Evolutionary conservation across 2,113 vertebrate species (phyloP), one percentile per base, ranked within the genome.

Genomic region (Corvus cornix): DNA sequence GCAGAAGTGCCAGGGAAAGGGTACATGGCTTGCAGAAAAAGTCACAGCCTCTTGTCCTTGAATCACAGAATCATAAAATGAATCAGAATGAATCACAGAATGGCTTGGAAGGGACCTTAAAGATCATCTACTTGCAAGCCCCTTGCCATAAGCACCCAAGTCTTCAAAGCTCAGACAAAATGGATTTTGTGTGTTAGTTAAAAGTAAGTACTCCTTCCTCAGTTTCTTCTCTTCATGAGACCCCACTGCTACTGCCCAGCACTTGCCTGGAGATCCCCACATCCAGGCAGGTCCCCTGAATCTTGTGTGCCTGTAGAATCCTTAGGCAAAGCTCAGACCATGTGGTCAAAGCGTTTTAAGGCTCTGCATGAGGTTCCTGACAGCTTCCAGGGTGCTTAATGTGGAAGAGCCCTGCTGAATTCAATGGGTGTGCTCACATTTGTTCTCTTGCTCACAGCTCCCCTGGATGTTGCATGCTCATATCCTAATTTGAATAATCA

Each of bases 1-100:
- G 39, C n/a, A 66, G 37, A 73, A 75, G 19, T 58, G n/a, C 24
- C n/a, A 39, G n/a, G 58, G 33, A 89, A 84, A 85, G 28, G 35
- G 27, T 59, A 53, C 3, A 1, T 0, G 1, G 27, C 37, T 76
- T 56, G 74, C 74, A 74, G 43, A 67, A 62, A 64, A 86, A 81
- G 64, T 31, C n/a, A 58, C 18, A 48, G 48, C 16, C 21, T 63
- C 76, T 31, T 63, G 16, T 63, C 9, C 2, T 37, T 0, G 0
- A 77, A 77, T 43, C 26, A 31, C n/a, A 48, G 27, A 51, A 60
- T 56, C 56, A 70, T 28, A 63, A 31, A 69, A 43, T 41, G 1
- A 35, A 70, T 77, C 49, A 16, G 22, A 77, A 56, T 33, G 15
- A 77, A 37, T 56, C 56, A 63, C 0, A 49, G 72, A 63, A 70